Evolutionary conservation across 2,888 invertebrate genomes (phyloP).

Genomic region (Nineta flava): DNA sequence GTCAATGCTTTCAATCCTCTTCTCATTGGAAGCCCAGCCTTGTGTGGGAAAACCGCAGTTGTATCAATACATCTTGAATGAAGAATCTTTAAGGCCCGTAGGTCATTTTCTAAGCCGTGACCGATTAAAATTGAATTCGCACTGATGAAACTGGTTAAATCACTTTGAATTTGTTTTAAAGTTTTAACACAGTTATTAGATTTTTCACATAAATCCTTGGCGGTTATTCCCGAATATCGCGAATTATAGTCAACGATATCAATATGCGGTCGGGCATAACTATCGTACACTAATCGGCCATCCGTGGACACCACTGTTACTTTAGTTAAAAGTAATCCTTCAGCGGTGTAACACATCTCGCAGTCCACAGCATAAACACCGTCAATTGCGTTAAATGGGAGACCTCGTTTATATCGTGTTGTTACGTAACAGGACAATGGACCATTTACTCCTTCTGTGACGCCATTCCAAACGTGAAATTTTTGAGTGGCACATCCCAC

Average conservation of each 20-base stretch:
- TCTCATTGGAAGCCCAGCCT: slow-evolving; percentile 65
- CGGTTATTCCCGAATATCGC: slow-evolving; percentile 82
- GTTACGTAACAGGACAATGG: slow-evolving; percentile 51
- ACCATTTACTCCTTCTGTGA: slow-evolving; percentile 52
- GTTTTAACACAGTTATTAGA: slow-evolving; percentile 38
- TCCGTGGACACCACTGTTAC: slow-evolving; percentile 67
- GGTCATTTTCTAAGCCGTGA: slow-evolving; percentile 88
- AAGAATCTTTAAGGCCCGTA: slow-evolving; percentile 68
- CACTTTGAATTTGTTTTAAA: slow-evolving; percentile 67
- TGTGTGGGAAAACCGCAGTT: slow-evolving; percentile 73
- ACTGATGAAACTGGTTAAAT: slow-evolving; percentile 63
- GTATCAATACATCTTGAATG: slow-evolving; percentile 83
- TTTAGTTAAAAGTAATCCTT: slow-evolving; percentile 68
- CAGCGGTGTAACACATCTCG: slow-evolving; percentile 89
- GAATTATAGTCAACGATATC: slow-evolving; percentile 89
- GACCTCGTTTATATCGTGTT: slow-evolving; percentile 27
- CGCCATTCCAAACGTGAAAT: slow-evolving; percentile 65
- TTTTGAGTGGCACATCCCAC: slow-evolving; percentile 48
- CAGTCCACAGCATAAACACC: slow-evolving; percentile 79
- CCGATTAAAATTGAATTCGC: slow-evolving; percentile 84
- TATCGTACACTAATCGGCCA: slow-evolving; percentile 67
- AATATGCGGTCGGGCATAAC: slow-evolving; percentile 65
- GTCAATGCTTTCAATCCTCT: slow-evolving; percentile 68
- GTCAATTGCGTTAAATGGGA: slow-evolving; percentile 30
- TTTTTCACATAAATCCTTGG: slow-evolving; percentile 35